These are phyloP conservation scores for Bombycilla garrulus DNA, from an alignment of 2,113 vertebrate genomes.

Conservation along the genomic window DNA sequence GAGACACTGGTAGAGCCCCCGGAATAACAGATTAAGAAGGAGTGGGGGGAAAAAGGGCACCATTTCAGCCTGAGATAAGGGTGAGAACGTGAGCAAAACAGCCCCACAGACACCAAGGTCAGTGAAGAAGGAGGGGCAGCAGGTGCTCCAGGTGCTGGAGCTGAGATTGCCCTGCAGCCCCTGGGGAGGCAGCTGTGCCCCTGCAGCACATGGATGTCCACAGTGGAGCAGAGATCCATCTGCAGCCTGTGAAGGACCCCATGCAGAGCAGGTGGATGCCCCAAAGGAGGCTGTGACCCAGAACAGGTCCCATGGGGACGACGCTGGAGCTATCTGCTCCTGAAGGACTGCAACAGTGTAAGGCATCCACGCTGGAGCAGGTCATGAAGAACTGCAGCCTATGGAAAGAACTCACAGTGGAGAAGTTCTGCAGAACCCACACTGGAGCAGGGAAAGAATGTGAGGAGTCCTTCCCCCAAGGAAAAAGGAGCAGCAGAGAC, in stretches of 20 bases:
- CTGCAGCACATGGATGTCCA: too few relatives aligned
- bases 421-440: not conserved
- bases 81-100: not conserved
- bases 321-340: not conserved
- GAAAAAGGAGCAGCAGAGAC: not conserved
- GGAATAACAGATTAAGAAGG: not conserved
- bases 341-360: not conserved
- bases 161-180: not conserved
- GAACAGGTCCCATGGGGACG: not conserved
- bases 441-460: not conserved
- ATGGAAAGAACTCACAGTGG: not conserved
- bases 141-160: rapidly evolving
- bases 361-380: not conserved
- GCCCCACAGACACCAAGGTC: not conserved
- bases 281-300: not conserved
- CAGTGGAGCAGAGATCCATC: too few relatives aligned
- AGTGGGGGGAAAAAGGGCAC: not conserved
- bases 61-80: not conserved
- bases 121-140: not conserved
- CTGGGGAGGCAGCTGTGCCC: not conserved
- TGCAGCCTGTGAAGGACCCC: not conserved
- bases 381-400: not conserved
- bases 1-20: not conserved
- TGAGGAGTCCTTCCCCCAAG: not conserved
- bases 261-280: not conserved